Evolutionary conservation across 2,888 invertebrate species (phyloP), one percentile per base, ranked within the genome.

Genomic region (Cerastis leucographa): DNA sequence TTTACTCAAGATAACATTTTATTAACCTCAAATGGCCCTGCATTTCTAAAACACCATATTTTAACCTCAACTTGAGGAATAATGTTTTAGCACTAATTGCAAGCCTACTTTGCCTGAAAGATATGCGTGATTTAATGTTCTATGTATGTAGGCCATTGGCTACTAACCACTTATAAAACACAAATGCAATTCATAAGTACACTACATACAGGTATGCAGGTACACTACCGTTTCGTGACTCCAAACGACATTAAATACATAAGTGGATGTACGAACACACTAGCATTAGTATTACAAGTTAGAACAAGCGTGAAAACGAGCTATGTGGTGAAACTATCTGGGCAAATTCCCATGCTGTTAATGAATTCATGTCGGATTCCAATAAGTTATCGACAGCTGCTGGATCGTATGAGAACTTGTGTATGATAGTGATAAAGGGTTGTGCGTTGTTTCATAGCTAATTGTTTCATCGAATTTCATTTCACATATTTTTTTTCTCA

Each of bases 281-380:
- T 67, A 54, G 29, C 46, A 40, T 85, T 73, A 76, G 71, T 73
- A 49, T 17, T 56, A 73, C 25, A 65, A 64, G 71, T 74, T 66
- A 12, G 19, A 77, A 85, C 69, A 51, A 74, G 71, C 46, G 74
- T 56, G 76, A 78, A 84, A 80, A 86, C 22, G 44, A 75, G 49
- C 46, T 69, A 75, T 74, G 65, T 68, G 61, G 44, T 56, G 40
- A 71, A 85, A 78, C 70, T 75, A 62, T 75, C 65, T 73, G 64
- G 51, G 64, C 59, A 56, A 74, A 73, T 80, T 87, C 87, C 80
- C 83, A 87, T 82, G 61, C 75, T 82, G 77, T 72, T 88, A 85
- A 87, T 88, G 78, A 83, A 88, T 87, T 87, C 81, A 72, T 72
- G 61, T 77, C 5, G 61, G 72, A 80, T 71, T 71, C 44, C 49